These are phyloP conservation scores for Oscheius sp. DNA, from an alignment of 2,888 invertebrate species.

Conservation along the genomic window DNA sequence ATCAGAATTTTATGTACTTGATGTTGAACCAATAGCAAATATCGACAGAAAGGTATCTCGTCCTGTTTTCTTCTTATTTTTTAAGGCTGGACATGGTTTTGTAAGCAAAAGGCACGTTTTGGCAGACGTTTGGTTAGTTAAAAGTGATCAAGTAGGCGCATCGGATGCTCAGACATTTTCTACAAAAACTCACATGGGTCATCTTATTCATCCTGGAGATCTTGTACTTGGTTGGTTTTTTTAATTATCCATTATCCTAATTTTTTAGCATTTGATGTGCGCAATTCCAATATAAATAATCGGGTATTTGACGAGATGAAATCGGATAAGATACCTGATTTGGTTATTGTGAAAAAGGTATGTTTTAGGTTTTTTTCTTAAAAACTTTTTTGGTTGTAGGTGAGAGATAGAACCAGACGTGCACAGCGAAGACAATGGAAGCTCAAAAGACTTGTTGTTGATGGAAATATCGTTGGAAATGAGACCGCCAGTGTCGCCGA, in stretches of 20 bases:
- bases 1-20: constrained; percentile 92
- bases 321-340: constrained; percentile 83
- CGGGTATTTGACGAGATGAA: constrained; percentile 85
- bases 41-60: constrained; percentile 49
- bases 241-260: constrained; percentile 5
- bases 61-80: not conserved
- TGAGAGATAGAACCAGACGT: constrained; percentile 79
- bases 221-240: constrained; percentile 82
- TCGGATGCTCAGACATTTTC: constrained; percentile 84
- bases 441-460: constrained; percentile 84
- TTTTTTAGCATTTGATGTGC: constrained; percentile 84
- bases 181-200: constrained; percentile 91
- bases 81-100: constrained; percentile 85
- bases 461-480: constrained; percentile 69
- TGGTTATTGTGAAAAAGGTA: constrained; percentile 92
- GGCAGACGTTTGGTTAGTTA: constrained; percentile 93
- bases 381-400: constrained; percentile 38
- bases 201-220: constrained; percentile 91
- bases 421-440: constrained; percentile 88
- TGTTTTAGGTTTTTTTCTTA: constrained; percentile 73
- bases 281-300: constrained; percentile 92
- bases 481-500: constrained; percentile 74
- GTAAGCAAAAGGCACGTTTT: constrained; percentile 88
- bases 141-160: constrained; percentile 82
- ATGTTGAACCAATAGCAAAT: constrained; percentile 84